Evolutionary conservation across 2,113 vertebrate species (phyloP).

Genomic region (Oreocharis arfaki): DNA sequence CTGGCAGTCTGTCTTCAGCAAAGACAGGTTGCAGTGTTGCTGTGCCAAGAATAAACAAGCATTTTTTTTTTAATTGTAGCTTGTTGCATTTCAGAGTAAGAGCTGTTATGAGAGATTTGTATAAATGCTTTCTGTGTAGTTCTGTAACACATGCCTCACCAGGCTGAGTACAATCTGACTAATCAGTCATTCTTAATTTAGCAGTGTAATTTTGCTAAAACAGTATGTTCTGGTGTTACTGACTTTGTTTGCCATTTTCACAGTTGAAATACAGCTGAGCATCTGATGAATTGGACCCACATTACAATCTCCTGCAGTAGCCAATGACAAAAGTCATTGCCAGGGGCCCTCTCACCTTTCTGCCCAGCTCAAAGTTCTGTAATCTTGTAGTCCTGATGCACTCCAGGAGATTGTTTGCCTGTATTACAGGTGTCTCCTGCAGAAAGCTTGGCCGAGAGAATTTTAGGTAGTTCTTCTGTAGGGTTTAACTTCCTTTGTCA

Average conservation of each 20-base stretch:
- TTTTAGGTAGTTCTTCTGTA: not conserved
- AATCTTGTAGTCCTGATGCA: not conserved
- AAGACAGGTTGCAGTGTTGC: not conserved
- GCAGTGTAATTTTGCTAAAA: not conserved
- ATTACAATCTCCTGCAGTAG: not conserved
- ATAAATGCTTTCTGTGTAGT: not conserved
- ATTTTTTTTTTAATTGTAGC: not conserved
- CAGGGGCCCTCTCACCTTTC: not conserved
- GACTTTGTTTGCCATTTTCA: conserved; percentile 1
- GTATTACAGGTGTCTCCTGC: not conserved
- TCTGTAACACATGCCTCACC: not conserved
- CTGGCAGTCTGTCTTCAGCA: not conserved
- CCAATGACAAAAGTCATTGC: not conserved
- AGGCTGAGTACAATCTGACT: not conserved
- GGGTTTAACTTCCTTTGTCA: not conserved
- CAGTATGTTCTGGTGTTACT: not conserved
- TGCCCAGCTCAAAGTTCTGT: not conserved
- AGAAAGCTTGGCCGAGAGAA: not conserved
- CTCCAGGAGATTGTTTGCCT: not conserved
- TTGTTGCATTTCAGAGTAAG: not conserved
- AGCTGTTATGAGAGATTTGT: not conserved
- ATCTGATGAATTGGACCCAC: not conserved
- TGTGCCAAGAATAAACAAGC: not conserved
- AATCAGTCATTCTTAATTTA: not conserved
- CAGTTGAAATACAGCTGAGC: not conserved